phyloP scores from a whole-genome alignment of 2,888 invertebrate species.

The Slavum lentiscoides region DNA sequence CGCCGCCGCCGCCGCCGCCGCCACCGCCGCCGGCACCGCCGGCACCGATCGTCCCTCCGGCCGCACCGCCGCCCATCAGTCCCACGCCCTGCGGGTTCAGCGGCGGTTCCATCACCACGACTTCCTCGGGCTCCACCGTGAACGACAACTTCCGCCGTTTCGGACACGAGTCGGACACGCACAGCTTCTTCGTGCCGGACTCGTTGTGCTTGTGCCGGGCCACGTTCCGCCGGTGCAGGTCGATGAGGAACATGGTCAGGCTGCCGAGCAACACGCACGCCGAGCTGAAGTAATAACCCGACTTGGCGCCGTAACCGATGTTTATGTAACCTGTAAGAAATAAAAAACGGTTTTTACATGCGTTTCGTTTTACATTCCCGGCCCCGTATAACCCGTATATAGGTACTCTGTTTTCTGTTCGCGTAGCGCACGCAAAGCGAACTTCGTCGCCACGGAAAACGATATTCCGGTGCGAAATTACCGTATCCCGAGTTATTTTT shows the following conservation, averaged over 20 bases:
- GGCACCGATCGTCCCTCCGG: slow-evolving; percentile 62
- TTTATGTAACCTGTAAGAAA: slow-evolving; percentile 72
- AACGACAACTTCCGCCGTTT: slow-evolving; percentile 66
- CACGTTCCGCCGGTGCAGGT: slow-evolving; percentile 74
- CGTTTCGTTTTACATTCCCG: too few species aligned
- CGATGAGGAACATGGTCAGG: slow-evolving; percentile 77
- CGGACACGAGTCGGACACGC: slow-evolving; percentile 65
- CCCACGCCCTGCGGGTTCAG: slow-evolving; percentile 58
- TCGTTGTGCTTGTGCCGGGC: slow-evolving; percentile 72
- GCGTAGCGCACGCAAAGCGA: too few species aligned
- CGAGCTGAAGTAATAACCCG: slow-evolving; percentile 83
- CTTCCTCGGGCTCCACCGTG: slow-evolving; percentile 65
- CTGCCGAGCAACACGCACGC: slow-evolving; percentile 77
- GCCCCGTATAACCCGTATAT: too few species aligned
- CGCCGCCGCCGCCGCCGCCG: slow-evolving; percentile 57
- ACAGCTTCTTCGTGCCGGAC: slow-evolving; percentile 65
- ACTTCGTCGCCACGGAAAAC: too few species aligned
- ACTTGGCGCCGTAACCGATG: slow-evolving; percentile 74
- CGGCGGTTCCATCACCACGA: slow-evolving; percentile 56
- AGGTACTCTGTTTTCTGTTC: too few species aligned
- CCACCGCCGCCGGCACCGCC: slow-evolving; percentile 57
- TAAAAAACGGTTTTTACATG: too few species aligned
- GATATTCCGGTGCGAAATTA: too few species aligned
- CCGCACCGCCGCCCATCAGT: slow-evolving; percentile 59
- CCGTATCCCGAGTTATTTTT: too few species aligned